A percentile compares a stretch with the other conserved stretches of the same genome.
Conservation (phyloP, 53 echinoderm and acorn worm species). For the Echinarachnius parma region DNA sequence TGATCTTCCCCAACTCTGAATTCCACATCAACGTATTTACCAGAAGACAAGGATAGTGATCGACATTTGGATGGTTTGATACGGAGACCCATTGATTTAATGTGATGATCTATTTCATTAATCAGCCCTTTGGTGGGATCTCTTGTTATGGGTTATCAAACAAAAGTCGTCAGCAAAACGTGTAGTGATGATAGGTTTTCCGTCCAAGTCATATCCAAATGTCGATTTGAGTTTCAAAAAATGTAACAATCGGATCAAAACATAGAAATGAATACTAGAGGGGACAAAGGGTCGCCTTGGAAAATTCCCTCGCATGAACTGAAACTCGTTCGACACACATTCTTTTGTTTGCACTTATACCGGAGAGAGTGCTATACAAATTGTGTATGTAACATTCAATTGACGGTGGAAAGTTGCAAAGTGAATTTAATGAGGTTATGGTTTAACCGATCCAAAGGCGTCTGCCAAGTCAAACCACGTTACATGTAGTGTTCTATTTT, state of each 20-base stretch:
- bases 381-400: not conserved
- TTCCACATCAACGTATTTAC: not conserved
- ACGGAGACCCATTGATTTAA: conserved; percentile 18
- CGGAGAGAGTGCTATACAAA: not conserved
- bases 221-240: not conserved
- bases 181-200: not conserved
- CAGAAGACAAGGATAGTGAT: conserved; percentile 17
- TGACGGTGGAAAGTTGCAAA: not conserved
- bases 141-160: conserved; percentile 3
- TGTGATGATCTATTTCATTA: not conserved
- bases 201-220: conserved; percentile 13
- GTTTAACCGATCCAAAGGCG: conserved; percentile 14
- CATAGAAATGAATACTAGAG: conserved; percentile 2
- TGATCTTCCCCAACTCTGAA: not conserved
- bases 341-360: not conserved
- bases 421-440: not conserved
- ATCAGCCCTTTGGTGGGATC: conserved; percentile 17
- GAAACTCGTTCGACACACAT: not conserved
- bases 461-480: conserved; percentile 16
- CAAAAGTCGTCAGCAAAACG: conserved; percentile 20
- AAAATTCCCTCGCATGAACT: not conserved
- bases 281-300: conserved; percentile 23
- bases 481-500: not conserved
- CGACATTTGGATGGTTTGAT: conserved; percentile 15
- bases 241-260: conserved; percentile 12